phyloP scores from a whole-genome alignment of 2,888 invertebrate species.

The Chloroclystis v-ata region DNA sequence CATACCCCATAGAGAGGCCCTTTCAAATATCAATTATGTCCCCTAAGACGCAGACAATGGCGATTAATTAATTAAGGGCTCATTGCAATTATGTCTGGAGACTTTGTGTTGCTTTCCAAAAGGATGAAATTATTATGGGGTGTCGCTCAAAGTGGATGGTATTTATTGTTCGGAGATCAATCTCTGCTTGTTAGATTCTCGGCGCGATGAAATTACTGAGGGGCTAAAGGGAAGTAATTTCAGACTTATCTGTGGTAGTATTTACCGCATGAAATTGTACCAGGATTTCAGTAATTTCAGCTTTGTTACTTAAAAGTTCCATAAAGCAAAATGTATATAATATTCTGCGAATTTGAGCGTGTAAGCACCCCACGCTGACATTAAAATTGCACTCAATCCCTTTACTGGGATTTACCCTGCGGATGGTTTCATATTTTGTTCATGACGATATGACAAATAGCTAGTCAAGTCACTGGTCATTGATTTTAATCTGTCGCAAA shows the following conservation, averaged over 20 bases:
- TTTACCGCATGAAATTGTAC: too few relatives aligned
- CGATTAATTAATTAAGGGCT: constrained; percentile 75
- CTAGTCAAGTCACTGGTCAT: constrained; percentile 8
- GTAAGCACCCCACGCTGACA: constrained; percentile 29
- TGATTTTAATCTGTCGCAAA: too few relatives aligned
- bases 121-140: constrained; percentile 29
- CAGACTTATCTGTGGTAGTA: too few relatives aligned
- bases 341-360: neutral
- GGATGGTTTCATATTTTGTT: constrained; percentile 25
- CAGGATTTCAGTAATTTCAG: too few relatives aligned
- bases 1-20: constrained; percentile 42
- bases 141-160: constrained; percentile 11
- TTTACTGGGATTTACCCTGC: constrained; percentile 22
- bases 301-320: too few relatives aligned
- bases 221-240: constrained; percentile 1
- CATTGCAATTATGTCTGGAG: constrained; percentile 63
- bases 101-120: constrained; percentile 34
- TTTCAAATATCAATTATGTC: constrained; percentile 75
- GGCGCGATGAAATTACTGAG: neutral
- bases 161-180: constrained; percentile 7
- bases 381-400: constrained; percentile 35
- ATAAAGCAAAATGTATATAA: too few relatives aligned
- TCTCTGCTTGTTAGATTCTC: neutral
- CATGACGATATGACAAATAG: constrained; percentile 3
- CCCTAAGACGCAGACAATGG: constrained; percentile 56